A percentile compares a stretch with the other conserved stretches of the same genome.
Conservation (phyloP, 2,888 invertebrate species). For the Cryptus viduatorius region DNA sequence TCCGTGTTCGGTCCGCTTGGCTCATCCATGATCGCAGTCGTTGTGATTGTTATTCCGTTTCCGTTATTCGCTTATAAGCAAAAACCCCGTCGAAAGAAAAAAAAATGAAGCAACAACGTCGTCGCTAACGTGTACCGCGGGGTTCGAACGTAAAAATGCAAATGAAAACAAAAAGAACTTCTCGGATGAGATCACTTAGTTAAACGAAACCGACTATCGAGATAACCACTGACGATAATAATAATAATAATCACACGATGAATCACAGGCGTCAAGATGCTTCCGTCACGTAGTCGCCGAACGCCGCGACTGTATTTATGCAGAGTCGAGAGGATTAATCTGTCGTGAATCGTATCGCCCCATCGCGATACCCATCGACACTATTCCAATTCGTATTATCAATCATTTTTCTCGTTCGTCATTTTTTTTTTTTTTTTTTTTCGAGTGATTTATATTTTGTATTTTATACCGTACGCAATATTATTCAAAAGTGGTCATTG, state of each 20-base stretch:
- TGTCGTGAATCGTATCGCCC: slow-evolving; percentile 56
- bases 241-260: slow-evolving; percentile 50
- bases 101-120: slow-evolving; percentile 14
- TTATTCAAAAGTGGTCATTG: background rate
- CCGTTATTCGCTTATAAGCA: background rate
- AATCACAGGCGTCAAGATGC: slow-evolving; percentile 51
- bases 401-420: slow-evolving; percentile 17
- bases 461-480: background rate
- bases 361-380: slow-evolving; percentile 45
- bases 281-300: background rate
- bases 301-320: slow-evolving; percentile 11
- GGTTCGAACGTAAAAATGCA: background rate
- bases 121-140: background rate
- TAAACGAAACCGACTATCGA: slow-evolving; percentile 11
- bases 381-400: slow-evolving; percentile 23
- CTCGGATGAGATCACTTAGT: slow-evolving; percentile 38
- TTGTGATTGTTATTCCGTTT: slow-evolving; percentile 4
- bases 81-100: slow-evolving; percentile 3
- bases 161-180: slow-evolving; percentile 5
- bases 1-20: slow-evolving; percentile 28
- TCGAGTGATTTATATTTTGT: slow-evolving; percentile 6
- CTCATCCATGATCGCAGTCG: slow-evolving; percentile 50
- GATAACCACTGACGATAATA: slow-evolving; percentile 55
- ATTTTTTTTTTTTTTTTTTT: background rate
- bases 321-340: slow-evolving; percentile 22